These are phyloP conservation scores for Narcine bancroftii DNA, from an alignment of 2,113 vertebrate species.

Conservation along the genomic window DNA sequence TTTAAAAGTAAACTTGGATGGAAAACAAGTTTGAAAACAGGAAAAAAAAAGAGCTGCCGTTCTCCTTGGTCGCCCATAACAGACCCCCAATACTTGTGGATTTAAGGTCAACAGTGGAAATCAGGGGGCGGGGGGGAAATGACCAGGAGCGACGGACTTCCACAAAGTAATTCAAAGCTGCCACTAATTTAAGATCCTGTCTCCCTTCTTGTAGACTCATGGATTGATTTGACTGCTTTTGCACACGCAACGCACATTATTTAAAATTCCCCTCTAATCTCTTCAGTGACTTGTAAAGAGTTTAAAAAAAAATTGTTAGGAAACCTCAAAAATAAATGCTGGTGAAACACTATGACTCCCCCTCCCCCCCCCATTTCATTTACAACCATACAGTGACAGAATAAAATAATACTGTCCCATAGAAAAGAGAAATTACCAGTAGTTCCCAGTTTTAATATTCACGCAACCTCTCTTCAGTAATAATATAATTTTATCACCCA, in stretches of 20 bases:
- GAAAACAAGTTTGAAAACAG: background rate
- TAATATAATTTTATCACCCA: background rate
- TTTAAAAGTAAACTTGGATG: background rate
- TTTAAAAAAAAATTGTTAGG: background rate
- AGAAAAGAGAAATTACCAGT: background rate
- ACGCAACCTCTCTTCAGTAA: background rate
- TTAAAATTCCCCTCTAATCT: background rate
- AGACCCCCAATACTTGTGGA: background rate
- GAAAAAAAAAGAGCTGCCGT: too few relatives aligned
- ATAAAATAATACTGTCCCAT: background rate
- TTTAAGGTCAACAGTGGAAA: too few relatives aligned
- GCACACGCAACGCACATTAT: too few relatives aligned
- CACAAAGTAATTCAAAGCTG: background rate
- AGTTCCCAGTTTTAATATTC: background rate
- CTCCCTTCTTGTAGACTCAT: background rate
- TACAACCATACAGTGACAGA: background rate
- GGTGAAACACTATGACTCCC: background rate
- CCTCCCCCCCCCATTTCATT: background rate
- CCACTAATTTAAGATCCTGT: background rate
- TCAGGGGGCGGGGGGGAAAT: background rate
- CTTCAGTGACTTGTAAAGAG: background rate
- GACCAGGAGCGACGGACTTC: background rate
- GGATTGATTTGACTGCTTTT: background rate
- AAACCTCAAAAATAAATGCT: background rate
- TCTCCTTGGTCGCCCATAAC: too few relatives aligned